Percentiles rank a stretch among this genome's conserved stretches.
These are phyloP conservation scores for Euleptes europaea DNA, from an alignment of 2,113 vertebrate species.

Conservation along the genomic window DNA sequence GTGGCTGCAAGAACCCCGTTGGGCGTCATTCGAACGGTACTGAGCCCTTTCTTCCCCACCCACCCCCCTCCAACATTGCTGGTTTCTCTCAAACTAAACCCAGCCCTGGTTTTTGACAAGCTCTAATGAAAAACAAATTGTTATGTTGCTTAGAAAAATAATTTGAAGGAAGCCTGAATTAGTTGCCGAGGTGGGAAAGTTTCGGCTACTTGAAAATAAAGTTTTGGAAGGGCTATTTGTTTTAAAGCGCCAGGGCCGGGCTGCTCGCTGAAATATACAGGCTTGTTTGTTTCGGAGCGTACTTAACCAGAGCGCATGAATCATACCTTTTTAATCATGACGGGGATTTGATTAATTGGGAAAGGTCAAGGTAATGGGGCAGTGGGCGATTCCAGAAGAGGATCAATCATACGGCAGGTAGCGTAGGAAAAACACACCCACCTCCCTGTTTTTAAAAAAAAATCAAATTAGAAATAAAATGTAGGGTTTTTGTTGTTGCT, in stretches of 20 bases:
- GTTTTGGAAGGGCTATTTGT: conserved; percentile 56
- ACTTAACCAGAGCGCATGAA: conserved; percentile 56
- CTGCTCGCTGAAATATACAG: conserved; percentile 53
- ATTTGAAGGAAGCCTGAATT: conserved; percentile 68
- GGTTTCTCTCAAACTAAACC: conserved; percentile 68
- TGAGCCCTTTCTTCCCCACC: conserved; percentile 32
- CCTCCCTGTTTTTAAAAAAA: background rate
- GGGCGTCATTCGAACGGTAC: conserved; percentile 59
- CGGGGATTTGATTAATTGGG: conserved; percentile 67
- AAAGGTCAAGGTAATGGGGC: background rate
- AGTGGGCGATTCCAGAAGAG: conserved; percentile 23
- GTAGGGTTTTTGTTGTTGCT: background rate
- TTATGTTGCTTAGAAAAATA: conserved; percentile 69
- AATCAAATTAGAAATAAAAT: accelerated
- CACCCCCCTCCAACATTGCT: conserved; percentile 27
- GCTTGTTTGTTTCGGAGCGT: conserved; percentile 52
- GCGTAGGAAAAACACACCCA: background rate
- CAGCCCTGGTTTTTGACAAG: conserved; percentile 57
- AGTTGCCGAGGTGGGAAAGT: conserved; percentile 61
- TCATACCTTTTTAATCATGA: conserved; percentile 65
- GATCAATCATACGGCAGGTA: conserved; percentile 35
- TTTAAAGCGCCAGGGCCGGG: conserved; percentile 52
- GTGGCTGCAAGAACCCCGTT: conserved; percentile 70
- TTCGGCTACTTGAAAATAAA: conserved; percentile 65
- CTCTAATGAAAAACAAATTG: conserved; percentile 70